These are phyloP conservation scores for Thymelicus sylvestris DNA, from an alignment of 2,888 invertebrate genomes.

Conservation along the genomic window DNA sequence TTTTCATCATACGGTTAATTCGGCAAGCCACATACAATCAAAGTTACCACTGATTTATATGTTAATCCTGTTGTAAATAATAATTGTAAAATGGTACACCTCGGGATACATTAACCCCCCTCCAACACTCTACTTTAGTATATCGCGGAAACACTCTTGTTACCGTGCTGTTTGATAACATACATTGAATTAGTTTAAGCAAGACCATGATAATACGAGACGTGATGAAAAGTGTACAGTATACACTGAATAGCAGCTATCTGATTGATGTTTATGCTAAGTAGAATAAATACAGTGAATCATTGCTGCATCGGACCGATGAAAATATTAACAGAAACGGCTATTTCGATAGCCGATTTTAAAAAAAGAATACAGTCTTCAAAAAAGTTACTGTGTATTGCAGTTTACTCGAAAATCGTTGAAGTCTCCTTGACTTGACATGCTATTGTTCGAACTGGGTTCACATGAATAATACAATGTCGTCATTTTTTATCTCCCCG, in stretches of 20 bases:
- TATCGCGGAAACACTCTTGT: background rate
- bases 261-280: constrained; percentile 9
- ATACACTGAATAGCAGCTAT: background rate
- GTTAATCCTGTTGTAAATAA: too few relatives aligned
- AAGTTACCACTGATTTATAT: too few relatives aligned
- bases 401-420: too few relatives aligned
- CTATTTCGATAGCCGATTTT: background rate
- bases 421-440: background rate
- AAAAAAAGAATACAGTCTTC: background rate
- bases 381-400: background rate
- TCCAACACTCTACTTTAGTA: too few relatives aligned
- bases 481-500: background rate
- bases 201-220: background rate
- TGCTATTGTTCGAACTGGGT: background rate
- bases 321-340: constrained; percentile 13
- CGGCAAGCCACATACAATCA: too few relatives aligned
- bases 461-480: background rate
- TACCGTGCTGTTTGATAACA: background rate
- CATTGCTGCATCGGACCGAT: background rate
- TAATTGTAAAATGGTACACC: too few relatives aligned
- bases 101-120: too few relatives aligned
- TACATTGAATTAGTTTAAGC: background rate
- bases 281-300: constrained; percentile 12
- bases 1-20: too few relatives aligned
- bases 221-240: background rate